Conservation (phyloP, 2,888 invertebrate species). For the Acanthosepion lycidas region DNA sequence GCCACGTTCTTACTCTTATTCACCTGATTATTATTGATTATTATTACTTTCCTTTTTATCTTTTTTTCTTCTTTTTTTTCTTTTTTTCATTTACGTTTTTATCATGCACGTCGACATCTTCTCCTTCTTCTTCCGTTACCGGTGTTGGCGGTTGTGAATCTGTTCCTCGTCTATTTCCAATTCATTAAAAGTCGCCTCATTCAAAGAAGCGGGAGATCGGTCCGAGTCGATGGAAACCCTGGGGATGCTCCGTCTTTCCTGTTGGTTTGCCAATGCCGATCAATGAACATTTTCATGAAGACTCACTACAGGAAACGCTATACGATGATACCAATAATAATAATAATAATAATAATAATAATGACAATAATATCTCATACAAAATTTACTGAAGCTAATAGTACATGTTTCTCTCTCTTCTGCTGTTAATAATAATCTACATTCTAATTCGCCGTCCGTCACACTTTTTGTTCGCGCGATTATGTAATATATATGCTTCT, state of each 20-base stretch:
- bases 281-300: background rate
- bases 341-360: constrained; percentile 15
- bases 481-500: no score
- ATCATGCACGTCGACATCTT: no score
- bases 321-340: background rate
- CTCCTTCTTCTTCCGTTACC: no score
- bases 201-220: background rate
- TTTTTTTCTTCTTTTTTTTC: background rate
- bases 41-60: background rate
- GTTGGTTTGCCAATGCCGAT: background rate
- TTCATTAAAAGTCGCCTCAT: constrained; percentile 33
- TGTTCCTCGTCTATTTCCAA: background rate
- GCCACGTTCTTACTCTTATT: no score
- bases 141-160: no score
- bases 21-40: background rate
- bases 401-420: no score
- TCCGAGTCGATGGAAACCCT: background rate
- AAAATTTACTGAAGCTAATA: no score
- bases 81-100: no score
- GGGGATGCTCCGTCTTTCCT: background rate
- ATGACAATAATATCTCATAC: background rate
- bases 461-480: no score
- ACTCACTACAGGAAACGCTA: background rate
- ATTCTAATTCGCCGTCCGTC: no score
- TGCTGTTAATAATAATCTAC: no score